A percentile compares a stretch with the other conserved stretches of the same genome.
These are phyloP conservation scores for Nasonia giraulti DNA, from an alignment of 1,140 invertebrate species.

Conservation along the genomic window DNA sequence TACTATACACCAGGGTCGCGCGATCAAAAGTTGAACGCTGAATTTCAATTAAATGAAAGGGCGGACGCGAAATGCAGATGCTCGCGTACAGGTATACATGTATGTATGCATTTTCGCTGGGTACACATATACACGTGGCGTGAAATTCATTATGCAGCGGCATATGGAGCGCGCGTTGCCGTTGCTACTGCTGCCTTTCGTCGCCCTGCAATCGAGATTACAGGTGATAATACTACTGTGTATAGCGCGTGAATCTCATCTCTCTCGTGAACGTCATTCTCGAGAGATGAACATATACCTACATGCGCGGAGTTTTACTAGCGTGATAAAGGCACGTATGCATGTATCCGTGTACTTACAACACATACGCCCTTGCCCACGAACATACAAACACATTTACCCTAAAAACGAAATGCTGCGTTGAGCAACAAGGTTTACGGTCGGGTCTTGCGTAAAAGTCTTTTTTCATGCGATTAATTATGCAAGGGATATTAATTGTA, in stretches of 20 bases:
- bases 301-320: neutral
- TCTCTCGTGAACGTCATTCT: neutral
- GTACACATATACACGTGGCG: neutral
- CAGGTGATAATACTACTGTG: neutral
- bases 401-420: neutral
- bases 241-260: neutral
- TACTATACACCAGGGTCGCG: neutral
- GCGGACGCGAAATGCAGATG: neutral
- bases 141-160: neutral
- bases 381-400: no score
- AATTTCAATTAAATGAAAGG: constrained; percentile 17
- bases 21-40: constrained; percentile 1
- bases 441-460: neutral
- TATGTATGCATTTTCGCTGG: neutral
- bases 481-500: no score
- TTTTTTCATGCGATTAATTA: neutral
- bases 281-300: neutral
- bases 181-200: neutral
- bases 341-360: no score
- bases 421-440: neutral
- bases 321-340: neutral
- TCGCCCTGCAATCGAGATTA: neutral
- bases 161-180: neutral
- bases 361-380: no score
- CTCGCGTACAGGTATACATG: neutral